Evolutionary conservation across 2,888 invertebrate species (phyloP).

Genomic region (Temnothorax unifasciatus): DNA sequence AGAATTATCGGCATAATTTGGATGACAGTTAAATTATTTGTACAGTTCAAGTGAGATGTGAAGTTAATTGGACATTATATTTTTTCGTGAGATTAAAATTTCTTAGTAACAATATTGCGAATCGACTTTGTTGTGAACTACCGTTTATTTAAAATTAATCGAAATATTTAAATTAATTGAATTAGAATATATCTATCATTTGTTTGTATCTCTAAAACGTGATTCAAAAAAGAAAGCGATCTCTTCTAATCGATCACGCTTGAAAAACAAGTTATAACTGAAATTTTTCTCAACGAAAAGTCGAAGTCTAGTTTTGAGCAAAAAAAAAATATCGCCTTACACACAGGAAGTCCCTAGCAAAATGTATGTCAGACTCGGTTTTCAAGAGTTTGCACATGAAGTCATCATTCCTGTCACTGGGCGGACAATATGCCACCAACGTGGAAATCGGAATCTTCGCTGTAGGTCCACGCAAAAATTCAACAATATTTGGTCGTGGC

Average conservation of each 20-base stretch:
- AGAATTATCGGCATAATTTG: neutral
- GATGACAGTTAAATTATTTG: neutral
- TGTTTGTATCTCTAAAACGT: neutral
- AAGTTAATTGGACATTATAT: neutral
- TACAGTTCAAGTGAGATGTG: slow-evolving; percentile 13
- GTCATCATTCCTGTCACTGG: slow-evolving; percentile 62
- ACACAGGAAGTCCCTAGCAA: neutral
- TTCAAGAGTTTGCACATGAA: slow-evolving; percentile 60
- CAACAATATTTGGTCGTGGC: slow-evolving; percentile 80
- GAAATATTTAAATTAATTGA: neutral
- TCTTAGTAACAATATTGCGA: neutral
- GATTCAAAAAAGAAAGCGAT: neutral
- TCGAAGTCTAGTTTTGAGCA: neutral
- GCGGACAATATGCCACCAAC: slow-evolving; percentile 61
- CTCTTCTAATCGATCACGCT: neutral
- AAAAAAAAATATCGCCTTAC: neutral
- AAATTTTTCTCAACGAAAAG: neutral
- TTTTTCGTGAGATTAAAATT: neutral
- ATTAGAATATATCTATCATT: slow-evolving; percentile 1
- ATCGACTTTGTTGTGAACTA: neutral
- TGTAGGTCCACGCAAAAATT: slow-evolving; percentile 77
- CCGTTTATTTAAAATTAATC: neutral
- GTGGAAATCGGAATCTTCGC: slow-evolving; percentile 69
- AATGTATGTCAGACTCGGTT: neutral
- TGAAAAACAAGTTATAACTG: neutral